Evolutionary conservation across 2,888 invertebrate genomes (phyloP), one percentile per base, ranked within the genome.

Genomic region (Spodoptera picta): DNA sequence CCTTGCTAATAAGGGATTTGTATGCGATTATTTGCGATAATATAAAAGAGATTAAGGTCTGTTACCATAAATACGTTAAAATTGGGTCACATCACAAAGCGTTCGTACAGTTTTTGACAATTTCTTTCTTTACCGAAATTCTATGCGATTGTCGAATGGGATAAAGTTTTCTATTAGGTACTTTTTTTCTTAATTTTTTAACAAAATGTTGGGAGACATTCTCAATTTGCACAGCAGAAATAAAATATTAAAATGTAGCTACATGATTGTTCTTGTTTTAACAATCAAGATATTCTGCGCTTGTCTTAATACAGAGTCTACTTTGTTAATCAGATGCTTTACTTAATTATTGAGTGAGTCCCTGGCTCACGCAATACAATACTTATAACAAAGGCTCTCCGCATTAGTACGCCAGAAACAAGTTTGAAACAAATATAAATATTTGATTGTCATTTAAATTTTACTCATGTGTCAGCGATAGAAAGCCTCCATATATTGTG

Each of bases 1-100:
- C 69, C 71, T 75, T 73, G 82, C 86, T 89, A 90, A 90, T 90
- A 91, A 90, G 89, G 90, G 91, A 92, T 92, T 91, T 89, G 85
- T 81, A 75, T 76, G 80, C 81, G 83, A 85, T 89, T 88, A 91
- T 92, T 92, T 85, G 88, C 82, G 81, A 84, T 85, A 73, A 78
- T 83, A 87, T 87, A 90, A 91, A 89, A 86, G 89, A 87, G 92
- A 92, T 93, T 92, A 92, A 82, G 73, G 63, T 77, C 83, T 85
- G 80, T 88, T 86, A 87, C 79, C 82, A 82, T 81, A 86, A 87
- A 87, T 82, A 83, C 81, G 82, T 80, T 82, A 83, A 84, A 85
- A 84, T 82, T 83, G 79, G 75, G 79, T 78, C 68, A 70, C 76
- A 66, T 55, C 55, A 79, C 71, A 76, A 80, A 73, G 60, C 36